Percentiles rank a stretch among this genome's conserved stretches.
These are phyloP conservation scores for Dorcus hopei DNA, from an alignment of 2,888 invertebrate species.

Conservation along the genomic window DNA sequence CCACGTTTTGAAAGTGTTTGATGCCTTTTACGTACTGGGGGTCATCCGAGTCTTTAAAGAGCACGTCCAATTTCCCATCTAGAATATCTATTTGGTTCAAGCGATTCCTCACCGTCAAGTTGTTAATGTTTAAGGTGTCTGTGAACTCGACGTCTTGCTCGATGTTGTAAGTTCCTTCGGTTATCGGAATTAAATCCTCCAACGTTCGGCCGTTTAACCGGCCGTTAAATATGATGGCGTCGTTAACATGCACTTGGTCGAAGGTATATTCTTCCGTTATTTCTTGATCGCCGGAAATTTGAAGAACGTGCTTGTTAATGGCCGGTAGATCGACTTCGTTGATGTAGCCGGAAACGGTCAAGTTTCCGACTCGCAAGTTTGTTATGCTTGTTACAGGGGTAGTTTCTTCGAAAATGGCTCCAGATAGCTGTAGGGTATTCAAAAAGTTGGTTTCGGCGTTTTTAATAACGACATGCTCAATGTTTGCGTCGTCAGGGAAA, in stretches of 20 bases:
- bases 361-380: constrained; percentile 45
- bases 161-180: constrained; percentile 46
- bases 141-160: constrained; percentile 49
- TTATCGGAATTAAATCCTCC: constrained; percentile 43
- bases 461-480: constrained; percentile 31
- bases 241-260: constrained; percentile 32
- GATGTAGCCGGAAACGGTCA: constrained; percentile 49
- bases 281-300: constrained; percentile 51
- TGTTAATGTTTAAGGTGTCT: constrained; percentile 43
- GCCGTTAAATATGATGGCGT: constrained; percentile 24
- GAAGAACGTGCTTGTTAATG: constrained; percentile 51
- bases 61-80: constrained; percentile 48
- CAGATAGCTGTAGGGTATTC: constrained; percentile 32
- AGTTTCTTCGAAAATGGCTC: no score
- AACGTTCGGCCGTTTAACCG: no score
- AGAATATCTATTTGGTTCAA: constrained; percentile 52
- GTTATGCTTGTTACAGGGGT: constrained; percentile 21
- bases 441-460: constrained; percentile 32
- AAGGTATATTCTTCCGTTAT: constrained; percentile 44
- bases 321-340: constrained; percentile 51
- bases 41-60: constrained; percentile 45
- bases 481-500: constrained; percentile 36
- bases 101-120: constrained; percentile 45
- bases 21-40: constrained; percentile 49
- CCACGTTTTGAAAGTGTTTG: constrained; percentile 50